Percentiles rank a stretch among this genome's conserved stretches.
Evolutionary conservation across 2,113 vertebrate genomes (phyloP).

Genomic region (Syrmaticus mikado): DNA sequence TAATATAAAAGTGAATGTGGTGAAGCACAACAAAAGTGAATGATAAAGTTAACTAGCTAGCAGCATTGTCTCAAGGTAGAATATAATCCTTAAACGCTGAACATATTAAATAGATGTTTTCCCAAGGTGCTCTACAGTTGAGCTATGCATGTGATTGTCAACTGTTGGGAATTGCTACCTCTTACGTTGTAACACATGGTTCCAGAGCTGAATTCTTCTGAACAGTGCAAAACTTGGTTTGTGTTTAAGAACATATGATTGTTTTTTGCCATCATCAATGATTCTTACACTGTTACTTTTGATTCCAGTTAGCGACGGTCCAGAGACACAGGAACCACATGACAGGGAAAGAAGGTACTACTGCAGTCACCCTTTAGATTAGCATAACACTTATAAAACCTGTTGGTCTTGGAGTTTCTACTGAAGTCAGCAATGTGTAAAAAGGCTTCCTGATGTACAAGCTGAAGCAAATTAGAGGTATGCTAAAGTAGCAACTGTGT

Average conservation of each 20-base stretch:
- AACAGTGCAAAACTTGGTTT: neutral
- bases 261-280: neutral
- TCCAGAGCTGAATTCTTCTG: neutral
- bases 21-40: neutral
- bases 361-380: neutral
- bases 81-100: neutral
- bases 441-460: neutral
- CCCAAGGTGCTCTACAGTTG: neutral
- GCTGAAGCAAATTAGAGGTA: neutral
- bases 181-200: fast-evolving
- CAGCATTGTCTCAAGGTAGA: neutral
- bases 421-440: neutral
- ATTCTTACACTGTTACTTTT: neutral
- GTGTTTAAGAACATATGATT: neutral
- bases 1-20: neutral
- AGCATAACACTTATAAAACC: neutral
- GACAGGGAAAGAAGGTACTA: neutral
- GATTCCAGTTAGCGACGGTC: neutral
- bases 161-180: neutral
- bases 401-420: neutral
- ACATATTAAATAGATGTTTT: neutral
- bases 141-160: neutral
- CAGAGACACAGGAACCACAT: neutral
- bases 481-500: neutral
- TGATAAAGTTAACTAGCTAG: neutral